Conservation (phyloP, 2,113 vertebrate species). For the Plecotus auritus region DNA sequence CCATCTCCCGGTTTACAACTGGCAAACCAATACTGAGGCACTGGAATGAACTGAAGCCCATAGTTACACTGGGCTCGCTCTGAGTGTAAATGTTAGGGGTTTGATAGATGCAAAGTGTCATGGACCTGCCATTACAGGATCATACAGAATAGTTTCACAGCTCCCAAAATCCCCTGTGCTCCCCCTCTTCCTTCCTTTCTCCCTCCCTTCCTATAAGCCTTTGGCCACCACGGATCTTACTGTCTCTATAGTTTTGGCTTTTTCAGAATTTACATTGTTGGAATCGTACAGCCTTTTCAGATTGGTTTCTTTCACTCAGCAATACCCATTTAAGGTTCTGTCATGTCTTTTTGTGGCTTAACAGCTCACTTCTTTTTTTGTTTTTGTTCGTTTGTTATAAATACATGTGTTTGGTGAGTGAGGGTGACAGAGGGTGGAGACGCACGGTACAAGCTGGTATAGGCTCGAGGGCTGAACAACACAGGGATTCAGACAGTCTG, state of each 20-base stretch:
- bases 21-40: neutral
- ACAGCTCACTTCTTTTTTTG: neutral
- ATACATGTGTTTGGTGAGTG: constrained; percentile 68
- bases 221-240: neutral
- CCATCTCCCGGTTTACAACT: rapidly evolving
- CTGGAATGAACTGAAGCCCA: neutral
- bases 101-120: neutral
- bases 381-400: constrained; percentile 60
- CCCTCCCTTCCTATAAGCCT: too few relatives aligned
- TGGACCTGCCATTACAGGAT: neutral
- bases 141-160: neutral
- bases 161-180: neutral
- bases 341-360: neutral
- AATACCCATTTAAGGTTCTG: neutral
- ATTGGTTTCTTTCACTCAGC: neutral
- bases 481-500: neutral
- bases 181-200: neutral
- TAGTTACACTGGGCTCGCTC: neutral
- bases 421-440: constrained; percentile 37
- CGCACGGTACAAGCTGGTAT: constrained; percentile 59
- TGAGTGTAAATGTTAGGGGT: neutral
- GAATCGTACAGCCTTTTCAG: neutral
- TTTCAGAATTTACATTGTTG: neutral
- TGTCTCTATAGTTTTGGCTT: neutral
- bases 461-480: constrained; percentile 24